Base-by-base conservation (phyloP, 1,140 invertebrate species). In the Cecropterus lyciades region DNA sequence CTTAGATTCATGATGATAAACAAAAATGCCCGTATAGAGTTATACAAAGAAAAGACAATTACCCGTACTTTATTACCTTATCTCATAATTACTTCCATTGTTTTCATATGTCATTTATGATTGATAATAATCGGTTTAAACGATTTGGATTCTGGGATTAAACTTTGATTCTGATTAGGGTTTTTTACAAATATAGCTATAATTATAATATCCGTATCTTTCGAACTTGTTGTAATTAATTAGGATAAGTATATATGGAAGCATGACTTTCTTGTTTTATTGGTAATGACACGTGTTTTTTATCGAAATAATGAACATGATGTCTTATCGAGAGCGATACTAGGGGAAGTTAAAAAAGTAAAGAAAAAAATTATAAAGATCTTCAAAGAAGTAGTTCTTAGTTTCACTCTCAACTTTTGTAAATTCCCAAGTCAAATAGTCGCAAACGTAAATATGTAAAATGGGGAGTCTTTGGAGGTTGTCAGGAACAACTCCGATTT, bases 91-190 rank as follows among this genome's bases (percentile, higher is more conserved):
- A 48, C 14, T 60, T 60, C 17, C 43, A 11, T 48, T 46, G 15
- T 48, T 48, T 3, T 33, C 17, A 48, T 20, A 16, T 48, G 13
- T 60, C 43, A 60, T 7, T 16, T 46, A 60, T 45, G 43, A 46
- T 59, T 16, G 43, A 59, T 59, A 17, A 33, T 33, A 53, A 53
- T 53, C 30, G 10, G 27, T 53, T 4, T 40, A 40, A 53, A 40
- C 33, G 30, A 53, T 53, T 53, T 37, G 33, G 51, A 53, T 53
- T 37, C 14, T 13, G 9, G 24, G 8, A 52, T 7, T 52, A 17
- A 0, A 53, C 30, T 49, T 17, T 49, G 20, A 49, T 20, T 27
- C 16, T 11, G 17, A 48, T 20, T 17, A 49, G 11, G 2, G 11
- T 17, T 49, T 1, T 27, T 24, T 20, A 49, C 9, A 10, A 20